phyloP scores from a whole-genome alignment of 2,113 vertebrate species.

The Cairina moschata region DNA sequence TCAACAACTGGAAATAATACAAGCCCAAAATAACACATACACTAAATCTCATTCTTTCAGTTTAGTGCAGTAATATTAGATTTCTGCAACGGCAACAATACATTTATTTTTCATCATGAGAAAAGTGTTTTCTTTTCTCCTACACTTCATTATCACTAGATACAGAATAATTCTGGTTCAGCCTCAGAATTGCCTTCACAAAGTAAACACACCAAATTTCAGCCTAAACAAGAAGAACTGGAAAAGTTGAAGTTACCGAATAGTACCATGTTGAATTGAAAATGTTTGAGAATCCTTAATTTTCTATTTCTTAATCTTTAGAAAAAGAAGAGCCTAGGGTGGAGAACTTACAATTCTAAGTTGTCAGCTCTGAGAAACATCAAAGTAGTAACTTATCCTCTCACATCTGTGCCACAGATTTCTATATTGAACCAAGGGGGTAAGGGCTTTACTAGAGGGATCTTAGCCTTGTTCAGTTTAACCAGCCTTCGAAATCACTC shows the following conservation, averaged over 20 bases:
- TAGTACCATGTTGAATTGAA: background rate
- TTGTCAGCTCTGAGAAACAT: background rate
- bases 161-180: background rate
- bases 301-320: background rate
- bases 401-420: background rate
- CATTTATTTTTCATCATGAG: background rate
- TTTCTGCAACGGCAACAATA: background rate
- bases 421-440: background rate
- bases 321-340: background rate
- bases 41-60: background rate
- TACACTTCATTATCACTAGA: background rate
- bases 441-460: background rate
- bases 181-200: background rate
- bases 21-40: background rate
- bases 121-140: background rate
- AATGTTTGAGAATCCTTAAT: background rate
- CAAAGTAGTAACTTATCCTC: background rate
- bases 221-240: background rate
- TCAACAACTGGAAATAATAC: background rate
- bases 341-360: background rate
- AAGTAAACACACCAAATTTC: background rate
- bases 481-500: background rate
- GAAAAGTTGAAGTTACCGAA: background rate
- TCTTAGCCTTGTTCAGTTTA: background rate
- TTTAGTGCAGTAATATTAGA: background rate